Base-by-base conservation (phyloP, 2,888 invertebrate species). In the Eilema sororculum region DNA sequence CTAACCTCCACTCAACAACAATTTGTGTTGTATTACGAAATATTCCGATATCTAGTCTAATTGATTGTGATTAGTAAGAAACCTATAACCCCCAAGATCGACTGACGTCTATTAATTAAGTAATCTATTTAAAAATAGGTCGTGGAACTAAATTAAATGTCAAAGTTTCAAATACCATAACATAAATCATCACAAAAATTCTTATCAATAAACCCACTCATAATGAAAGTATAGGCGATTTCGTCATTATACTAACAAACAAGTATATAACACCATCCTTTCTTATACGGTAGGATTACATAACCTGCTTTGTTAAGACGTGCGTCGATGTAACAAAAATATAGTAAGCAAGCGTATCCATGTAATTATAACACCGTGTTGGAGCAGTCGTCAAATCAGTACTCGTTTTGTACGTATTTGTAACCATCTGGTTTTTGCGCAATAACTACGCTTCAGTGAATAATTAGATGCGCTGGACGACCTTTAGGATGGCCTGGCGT, bases 381-480 rank as follows among this genome's bases (percentile, higher is more conserved):
- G 71, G 60, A 74, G 73, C 76, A 77, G 69, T 72, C 74, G 77
- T 82, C 78, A 78, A 80, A 75, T 75, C 70, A 76, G 67, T 75
- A 77, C 74, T 75, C 72, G 74, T 75, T 84, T 74, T 62, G 74
- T 77, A 74, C 71, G 74, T 73, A 79, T 78, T 76, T 79, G 78
- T 83, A 80, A 80, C 79, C 72, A 79, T 85, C 80, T 72, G 77
- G 86, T 85, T 85, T 88, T 87, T 87, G 85, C 83, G 82, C 82
- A 86, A 87, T 84, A 83, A 80, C 74, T 74, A 87, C 85, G 87
- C 86, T 89, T 82, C 82, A 83, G 79, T 88, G 89, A 88, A 85
- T 90, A 87, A 91, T 91, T 91, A 88, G 90, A 89, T 90, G 87
- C 87, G 87, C 87, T 82, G 76, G 80, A 69, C 82, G 89, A 89